Percentiles rank a stretch among this genome's conserved stretches.
Evolutionary conservation across 2,888 invertebrate species (phyloP).

Genomic region (Nasonia oneida): DNA sequence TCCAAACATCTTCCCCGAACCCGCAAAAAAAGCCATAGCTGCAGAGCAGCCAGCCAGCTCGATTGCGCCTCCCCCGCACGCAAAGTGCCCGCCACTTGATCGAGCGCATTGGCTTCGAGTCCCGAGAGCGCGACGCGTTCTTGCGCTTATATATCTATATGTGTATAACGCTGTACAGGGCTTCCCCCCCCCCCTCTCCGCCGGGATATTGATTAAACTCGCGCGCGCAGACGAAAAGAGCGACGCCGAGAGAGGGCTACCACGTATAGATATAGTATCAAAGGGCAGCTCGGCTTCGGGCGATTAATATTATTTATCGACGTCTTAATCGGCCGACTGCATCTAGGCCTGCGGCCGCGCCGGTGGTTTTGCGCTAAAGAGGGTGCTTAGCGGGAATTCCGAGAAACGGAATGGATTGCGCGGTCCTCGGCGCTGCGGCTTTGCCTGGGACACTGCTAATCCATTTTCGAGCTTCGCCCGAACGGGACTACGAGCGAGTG

Average conservation of each 20-base stretch:
- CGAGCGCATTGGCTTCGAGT: conserved; percentile 8
- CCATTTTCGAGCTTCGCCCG: neutral
- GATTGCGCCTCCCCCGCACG: neutral
- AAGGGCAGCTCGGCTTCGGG: conserved; percentile 64
- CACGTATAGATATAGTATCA: no score
- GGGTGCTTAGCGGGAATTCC: conserved; percentile 50
- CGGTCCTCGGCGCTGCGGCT: neutral
- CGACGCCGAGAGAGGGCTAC: neutral
- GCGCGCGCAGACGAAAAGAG: conserved; percentile 3
- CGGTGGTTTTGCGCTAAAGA: conserved; percentile 52
- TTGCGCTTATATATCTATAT: neutral
- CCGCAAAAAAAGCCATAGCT: neutral
- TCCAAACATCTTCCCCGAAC: neutral
- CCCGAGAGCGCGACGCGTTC: neutral
- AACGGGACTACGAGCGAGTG: neutral
- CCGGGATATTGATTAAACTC: conserved; percentile 30
- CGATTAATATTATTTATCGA: conserved; percentile 79
- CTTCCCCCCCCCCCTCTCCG: no score
- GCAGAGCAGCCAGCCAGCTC: neutral
- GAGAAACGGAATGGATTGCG: conserved; percentile 21
- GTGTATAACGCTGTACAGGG: neutral
- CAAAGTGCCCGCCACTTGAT: conserved; percentile 21
- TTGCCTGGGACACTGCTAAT: conserved; percentile 6
- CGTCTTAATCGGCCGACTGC: conserved; percentile 75
- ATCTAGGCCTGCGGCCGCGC: conserved; percentile 38